phyloP scores from a whole-genome alignment of 2,888 invertebrate species.

The Ophion slaviceki region DNA sequence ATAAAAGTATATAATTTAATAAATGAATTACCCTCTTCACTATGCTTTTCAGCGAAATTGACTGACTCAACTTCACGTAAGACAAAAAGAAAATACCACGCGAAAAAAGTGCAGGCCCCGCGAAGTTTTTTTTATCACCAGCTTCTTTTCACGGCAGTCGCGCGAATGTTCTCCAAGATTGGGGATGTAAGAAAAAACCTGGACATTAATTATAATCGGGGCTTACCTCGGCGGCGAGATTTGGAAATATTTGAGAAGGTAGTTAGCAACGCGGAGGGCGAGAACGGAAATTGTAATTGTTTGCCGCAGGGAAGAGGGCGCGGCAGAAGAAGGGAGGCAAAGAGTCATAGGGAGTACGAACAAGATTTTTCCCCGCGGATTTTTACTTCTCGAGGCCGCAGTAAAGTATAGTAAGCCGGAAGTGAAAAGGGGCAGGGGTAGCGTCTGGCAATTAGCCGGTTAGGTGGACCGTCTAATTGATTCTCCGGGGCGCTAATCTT shows the following conservation, averaged over 20 bases:
- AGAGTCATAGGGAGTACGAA: neutral
- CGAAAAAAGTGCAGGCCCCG: too few relatives aligned
- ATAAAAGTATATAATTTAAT: neutral
- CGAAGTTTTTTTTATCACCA: too few relatives aligned
- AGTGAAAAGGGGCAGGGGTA: constrained; percentile 11
- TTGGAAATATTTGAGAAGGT: constrained; percentile 15
- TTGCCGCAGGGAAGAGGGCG: neutral
- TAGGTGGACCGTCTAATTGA: constrained; percentile 79
- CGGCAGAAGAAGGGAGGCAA: neutral
- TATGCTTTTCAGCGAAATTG: neutral
- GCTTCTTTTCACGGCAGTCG: too few relatives aligned
- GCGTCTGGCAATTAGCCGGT: constrained; percentile 77
- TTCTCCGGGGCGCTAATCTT: constrained; percentile 77
- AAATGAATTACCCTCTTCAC: neutral
- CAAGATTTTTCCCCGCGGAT: constrained; percentile 25
- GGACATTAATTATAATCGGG: constrained; percentile 5
- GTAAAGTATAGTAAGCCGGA: constrained; percentile 49
- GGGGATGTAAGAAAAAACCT: neutral
- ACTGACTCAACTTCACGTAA: neutral
- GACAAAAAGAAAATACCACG: too few relatives aligned
- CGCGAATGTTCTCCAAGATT: neutral
- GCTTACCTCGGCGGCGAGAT: neutral
- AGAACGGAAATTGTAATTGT: constrained; percentile 13
- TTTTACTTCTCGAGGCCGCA: constrained; percentile 15
- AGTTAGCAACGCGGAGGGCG: neutral